Base-by-base conservation (phyloP, 2,113 vertebrate genomes). In the Epinephelus lanceolatus region DNA sequence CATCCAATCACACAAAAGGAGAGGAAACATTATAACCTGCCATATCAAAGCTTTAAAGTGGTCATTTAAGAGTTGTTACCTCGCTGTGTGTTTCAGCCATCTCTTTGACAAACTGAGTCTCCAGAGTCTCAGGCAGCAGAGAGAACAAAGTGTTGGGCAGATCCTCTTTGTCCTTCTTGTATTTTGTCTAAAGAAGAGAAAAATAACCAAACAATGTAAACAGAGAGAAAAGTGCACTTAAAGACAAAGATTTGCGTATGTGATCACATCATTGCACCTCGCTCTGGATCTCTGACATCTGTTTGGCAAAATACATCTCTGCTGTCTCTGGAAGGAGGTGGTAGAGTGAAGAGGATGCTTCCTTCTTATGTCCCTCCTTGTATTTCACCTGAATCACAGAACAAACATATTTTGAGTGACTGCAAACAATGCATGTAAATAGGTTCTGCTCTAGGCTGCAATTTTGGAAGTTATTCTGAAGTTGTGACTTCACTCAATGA, bases 241-340 rank as follows among this genome's bases (percentile, higher is more conserved):
- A 9, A 17, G 5, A 1, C 1, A 15, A 9, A 0, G 11, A 55
- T 23, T 0, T 27, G 57, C 0, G 33, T 7, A 37, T 23, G 23
- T 3, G 55, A 12, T 12, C 55, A 94, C 94, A 91, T 94, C 65
- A 25, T 94, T 95, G 84, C 60, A 94, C 94, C 92, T 94, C 68
- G 33, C 94, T 95, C 86, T 93, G 94, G 17, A 94, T 56, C 23
- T 92, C 92, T 0, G 87, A 91, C 80, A 91, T 60, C 14, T 89
- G 81, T 53, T 86, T 94, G 81, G 91, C 91, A 0, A 92, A 84
- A n/a, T 83, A 69, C 1, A 19, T 95, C 27, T 94, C 87, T 2
- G 72, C 18, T 0, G 93, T 95, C 40, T 92, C 85, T 0, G 93
- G 86, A 18, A 95, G 84, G 55, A 80, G 87, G 30, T 81, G 89